A percentile compares a stretch with the other conserved stretches of the same genome.
These are phyloP conservation scores for Leptodactylus fallax DNA, from an alignment of 2,797 vertebrate genomes.

Conservation along the genomic window DNA sequence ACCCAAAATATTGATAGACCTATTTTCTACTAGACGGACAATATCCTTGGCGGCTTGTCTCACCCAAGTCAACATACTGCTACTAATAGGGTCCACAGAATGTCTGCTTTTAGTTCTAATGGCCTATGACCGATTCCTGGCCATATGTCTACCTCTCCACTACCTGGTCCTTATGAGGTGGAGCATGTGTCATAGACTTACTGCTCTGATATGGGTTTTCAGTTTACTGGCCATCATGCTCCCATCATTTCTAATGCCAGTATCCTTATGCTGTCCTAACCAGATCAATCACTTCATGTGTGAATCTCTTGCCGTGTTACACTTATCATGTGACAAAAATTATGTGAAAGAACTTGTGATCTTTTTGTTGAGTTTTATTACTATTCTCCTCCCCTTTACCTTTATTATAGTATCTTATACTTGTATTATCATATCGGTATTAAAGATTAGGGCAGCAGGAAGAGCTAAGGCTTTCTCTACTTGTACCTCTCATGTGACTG, in stretches of 20 bases:
- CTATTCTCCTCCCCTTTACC: conserved; percentile 1
- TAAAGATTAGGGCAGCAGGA: conserved; percentile 24
- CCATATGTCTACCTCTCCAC: conserved; percentile 40
- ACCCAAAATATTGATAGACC: conserved; percentile 22
- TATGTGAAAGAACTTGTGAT: background rate
- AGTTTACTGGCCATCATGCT: background rate
- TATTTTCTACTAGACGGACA: background rate
- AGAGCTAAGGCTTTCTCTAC: conserved; percentile 30
- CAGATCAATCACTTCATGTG: conserved; percentile 47
- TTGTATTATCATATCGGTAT: conserved; percentile 20
- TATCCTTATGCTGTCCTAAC: conserved; percentile 30
- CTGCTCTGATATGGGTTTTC: background rate
- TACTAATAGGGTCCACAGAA: conserved; percentile 24
- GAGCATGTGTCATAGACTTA: conserved; percentile 18
- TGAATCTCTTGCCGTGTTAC: conserved; percentile 20
- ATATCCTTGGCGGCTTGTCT: conserved; percentile 31
- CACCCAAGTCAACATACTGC: background rate
- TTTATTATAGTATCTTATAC: conserved; percentile 29
- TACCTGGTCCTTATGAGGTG: conserved; percentile 35
- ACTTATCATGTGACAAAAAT: conserved; percentile 12
- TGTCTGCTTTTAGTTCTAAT: conserved; percentile 27
- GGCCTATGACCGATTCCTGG: conserved; percentile 48
- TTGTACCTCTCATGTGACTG: conserved; percentile 33
- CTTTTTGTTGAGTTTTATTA: conserved; percentile 23
- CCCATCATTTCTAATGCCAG: conserved; percentile 1